A percentile compares a stretch with the other conserved stretches of the same genome.
Conservation (phyloP, 92 coral and sea anemone species). For the Epizoanthus ramosus region DNA sequence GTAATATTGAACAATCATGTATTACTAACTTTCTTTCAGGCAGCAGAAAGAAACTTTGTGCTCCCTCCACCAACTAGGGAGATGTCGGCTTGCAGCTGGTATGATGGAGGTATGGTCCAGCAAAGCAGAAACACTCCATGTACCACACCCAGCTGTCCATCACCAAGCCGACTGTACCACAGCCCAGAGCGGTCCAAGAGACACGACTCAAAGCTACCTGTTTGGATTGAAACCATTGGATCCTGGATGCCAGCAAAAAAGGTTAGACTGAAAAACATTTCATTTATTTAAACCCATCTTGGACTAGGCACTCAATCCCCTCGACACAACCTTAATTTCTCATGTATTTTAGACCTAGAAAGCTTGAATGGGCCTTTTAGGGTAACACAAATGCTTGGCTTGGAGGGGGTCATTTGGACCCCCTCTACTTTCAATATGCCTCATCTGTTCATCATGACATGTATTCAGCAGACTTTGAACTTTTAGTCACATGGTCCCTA, state of each 20-base stretch:
- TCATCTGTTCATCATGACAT: too few species aligned
- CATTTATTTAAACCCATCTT: too few species aligned
- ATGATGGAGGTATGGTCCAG: neutral
- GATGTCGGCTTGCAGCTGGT: slow-evolving; percentile 36
- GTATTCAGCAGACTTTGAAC: too few species aligned
- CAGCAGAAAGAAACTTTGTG: neutral
- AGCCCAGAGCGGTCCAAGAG: neutral
- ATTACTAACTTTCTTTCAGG: neutral
- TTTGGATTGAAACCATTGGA: slow-evolving; percentile 33
- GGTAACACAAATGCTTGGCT: too few species aligned
- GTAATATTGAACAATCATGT: too few species aligned
- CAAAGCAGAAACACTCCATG: slow-evolving; percentile 20
- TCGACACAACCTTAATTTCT: too few species aligned
- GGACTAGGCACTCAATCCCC: too few species aligned
- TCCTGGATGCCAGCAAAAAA: slow-evolving; percentile 33
- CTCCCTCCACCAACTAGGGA: slow-evolving; percentile 8
- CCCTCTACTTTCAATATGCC: too few species aligned
- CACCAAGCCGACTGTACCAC: slow-evolving; percentile 6
- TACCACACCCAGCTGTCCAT: neutral
- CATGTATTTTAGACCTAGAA: too few species aligned
- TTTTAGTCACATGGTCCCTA: too few species aligned
- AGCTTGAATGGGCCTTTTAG: too few species aligned
- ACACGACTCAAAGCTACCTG: slow-evolving; percentile 3
- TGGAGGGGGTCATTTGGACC: too few species aligned
- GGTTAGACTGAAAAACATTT: neutral